A percentile compares a stretch with the other conserved stretches of the same genome.
Conservation (phyloP, 1,140 invertebrate genomes). For the Elymnias hypermnestra region DNA sequence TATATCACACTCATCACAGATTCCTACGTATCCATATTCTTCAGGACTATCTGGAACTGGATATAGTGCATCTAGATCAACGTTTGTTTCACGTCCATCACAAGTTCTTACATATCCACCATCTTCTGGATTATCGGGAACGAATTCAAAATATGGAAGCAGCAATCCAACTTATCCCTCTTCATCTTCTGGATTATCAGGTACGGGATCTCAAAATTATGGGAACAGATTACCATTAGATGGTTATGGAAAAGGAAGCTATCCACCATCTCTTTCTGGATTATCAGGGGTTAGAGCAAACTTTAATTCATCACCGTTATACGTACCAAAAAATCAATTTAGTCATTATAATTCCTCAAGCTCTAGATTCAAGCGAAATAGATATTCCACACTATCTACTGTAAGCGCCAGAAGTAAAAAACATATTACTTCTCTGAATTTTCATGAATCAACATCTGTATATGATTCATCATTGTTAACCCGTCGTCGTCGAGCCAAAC, state of each 20-base stretch:
- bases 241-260: too few relatives aligned
- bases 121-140: neutral
- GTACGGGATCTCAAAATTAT: neutral
- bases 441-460: too few relatives aligned
- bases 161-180: neutral
- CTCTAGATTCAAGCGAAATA: too few relatives aligned
- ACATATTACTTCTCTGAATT: too few relatives aligned
- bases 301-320: neutral
- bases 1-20: too few relatives aligned
- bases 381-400: too few relatives aligned
- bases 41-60: neutral
- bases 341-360: too few relatives aligned
- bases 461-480: too few relatives aligned
- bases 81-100: too few relatives aligned
- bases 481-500: too few relatives aligned
- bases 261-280: neutral
- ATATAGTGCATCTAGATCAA: neutral
- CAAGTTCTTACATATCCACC: neutral
- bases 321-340: too few relatives aligned
- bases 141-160: neutral
- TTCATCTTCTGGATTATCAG: neutral
- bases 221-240: neutral
- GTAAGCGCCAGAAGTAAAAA: too few relatives aligned
- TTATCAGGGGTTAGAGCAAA: neutral
- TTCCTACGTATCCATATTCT: neutral